A percentile compares a stretch with the other conserved stretches of the same genome.
These are phyloP conservation scores for Rhyacophila evoluta DNA, from an alignment of 2,888 invertebrate genomes.

Conservation along the genomic window DNA sequence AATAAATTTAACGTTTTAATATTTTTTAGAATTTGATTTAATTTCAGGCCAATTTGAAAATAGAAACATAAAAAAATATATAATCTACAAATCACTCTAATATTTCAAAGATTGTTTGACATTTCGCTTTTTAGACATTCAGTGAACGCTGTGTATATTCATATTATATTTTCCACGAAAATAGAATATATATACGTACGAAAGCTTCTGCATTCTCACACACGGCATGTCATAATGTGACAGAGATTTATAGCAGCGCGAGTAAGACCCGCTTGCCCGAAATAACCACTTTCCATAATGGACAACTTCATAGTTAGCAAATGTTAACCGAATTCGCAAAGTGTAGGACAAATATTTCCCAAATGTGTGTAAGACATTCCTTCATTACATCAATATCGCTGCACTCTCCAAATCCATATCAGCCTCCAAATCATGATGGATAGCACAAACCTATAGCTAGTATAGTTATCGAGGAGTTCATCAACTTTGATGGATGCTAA, in stretches of 20 bases:
- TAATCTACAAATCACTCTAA: background rate
- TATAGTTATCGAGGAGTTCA: no score
- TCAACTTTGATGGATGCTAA: no score
- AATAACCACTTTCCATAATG: background rate
- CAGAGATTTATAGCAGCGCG: background rate
- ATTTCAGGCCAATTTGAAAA: background rate
- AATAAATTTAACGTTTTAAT: background rate
- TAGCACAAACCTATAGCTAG: no score
- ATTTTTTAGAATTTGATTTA: background rate
- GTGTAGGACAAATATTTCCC: no score
- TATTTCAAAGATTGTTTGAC: conserved; percentile 10
- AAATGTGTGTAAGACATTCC: no score
- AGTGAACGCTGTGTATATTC: background rate
- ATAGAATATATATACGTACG: no score
- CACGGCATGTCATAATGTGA: background rate
- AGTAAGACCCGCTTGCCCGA: background rate
- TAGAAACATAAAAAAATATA: background rate
- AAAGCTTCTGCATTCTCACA: background rate
- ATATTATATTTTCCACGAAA: background rate
- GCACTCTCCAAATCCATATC: no score
- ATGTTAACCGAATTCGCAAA: background rate
- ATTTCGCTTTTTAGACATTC: background rate
- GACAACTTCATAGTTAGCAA: no score
- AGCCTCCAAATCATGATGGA: no score
- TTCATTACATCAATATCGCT: no score